These are phyloP conservation scores for Theodoxus fluviatilis DNA, from an alignment of 2,888 invertebrate genomes.

Conservation along the genomic window DNA sequence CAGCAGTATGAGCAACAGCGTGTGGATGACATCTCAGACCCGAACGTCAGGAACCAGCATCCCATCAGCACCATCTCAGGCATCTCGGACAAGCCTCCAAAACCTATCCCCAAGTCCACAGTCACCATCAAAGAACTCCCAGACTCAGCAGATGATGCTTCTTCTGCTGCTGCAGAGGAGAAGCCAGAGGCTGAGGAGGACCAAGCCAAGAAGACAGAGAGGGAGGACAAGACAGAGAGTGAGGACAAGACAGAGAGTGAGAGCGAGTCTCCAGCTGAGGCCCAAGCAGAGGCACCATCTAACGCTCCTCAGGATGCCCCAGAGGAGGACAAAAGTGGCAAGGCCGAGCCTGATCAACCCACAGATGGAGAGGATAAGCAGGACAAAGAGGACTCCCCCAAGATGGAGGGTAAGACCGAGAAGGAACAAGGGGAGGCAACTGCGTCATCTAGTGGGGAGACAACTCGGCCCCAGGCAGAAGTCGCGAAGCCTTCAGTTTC, in stretches of 20 bases:
- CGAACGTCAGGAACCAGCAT: conserved; percentile 87
- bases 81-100: conserved; percentile 39
- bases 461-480: no score
- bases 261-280: no score
- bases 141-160: conserved; percentile 31
- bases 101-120: conserved; percentile 48
- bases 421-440: conserved; percentile 31
- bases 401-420: conserved; percentile 25
- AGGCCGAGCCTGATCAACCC: conserved; percentile 27
- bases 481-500: no score
- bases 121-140: conserved; percentile 55
- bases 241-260: neutral
- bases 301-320: no score
- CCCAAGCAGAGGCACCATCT: no score
- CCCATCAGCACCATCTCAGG: conserved; percentile 97
- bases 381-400: conserved; percentile 43
- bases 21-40: conserved; percentile 94
- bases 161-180: conserved; percentile 31
- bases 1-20: conserved; percentile 84
- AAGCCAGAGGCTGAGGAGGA: conserved; percentile 30
- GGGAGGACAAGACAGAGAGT: conserved; percentile 18
- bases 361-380: conserved; percentile 35
- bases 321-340: conserved; percentile 22
- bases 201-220: conserved; percentile 36
- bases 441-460: no score